Percentiles rank a stretch among this genome's conserved stretches.
phyloP scores from a whole-genome alignment of 92 coral and sea anemone species.

The Muricea muricata region DNA sequence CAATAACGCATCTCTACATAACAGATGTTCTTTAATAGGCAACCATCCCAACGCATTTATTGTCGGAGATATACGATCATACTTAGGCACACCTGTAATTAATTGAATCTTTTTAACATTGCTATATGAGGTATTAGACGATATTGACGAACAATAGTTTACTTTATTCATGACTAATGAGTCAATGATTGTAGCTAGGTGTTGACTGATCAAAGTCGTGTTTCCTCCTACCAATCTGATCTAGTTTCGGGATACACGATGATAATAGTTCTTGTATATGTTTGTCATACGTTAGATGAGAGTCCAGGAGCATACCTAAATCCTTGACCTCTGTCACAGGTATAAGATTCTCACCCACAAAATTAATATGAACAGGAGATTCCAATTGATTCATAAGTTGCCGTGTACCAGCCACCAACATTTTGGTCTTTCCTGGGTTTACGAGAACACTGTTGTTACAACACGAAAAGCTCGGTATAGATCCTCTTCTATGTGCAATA shows the following conservation, averaged over 20 bases:
- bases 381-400: slow-evolving; percentile 39
- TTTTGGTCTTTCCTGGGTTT: slow-evolving; percentile 67
- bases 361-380: not conserved
- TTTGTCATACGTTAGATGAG: slow-evolving; percentile 49
- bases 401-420: slow-evolving; percentile 52
- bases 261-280: slow-evolving; percentile 27
- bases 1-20: not conserved
- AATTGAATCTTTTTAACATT: not conserved
- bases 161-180: slow-evolving; percentile 60
- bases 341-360: slow-evolving; percentile 30
- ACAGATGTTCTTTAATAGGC: not conserved
- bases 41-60: not conserved
- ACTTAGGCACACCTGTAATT: slow-evolving; percentile 15
- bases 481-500: slow-evolving; percentile 47
- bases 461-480: slow-evolving; percentile 62
- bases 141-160: slow-evolving; percentile 52
- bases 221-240: slow-evolving; percentile 53
- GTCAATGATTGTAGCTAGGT: slow-evolving; percentile 8
- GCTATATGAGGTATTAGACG: slow-evolving; percentile 62
- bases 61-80: slow-evolving; percentile 20
- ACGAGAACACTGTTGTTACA: slow-evolving; percentile 57
- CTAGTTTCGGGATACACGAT: slow-evolving; percentile 54
- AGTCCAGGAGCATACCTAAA: slow-evolving; percentile 41
- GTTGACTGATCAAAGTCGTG: slow-evolving; percentile 43
- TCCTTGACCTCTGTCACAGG: slow-evolving; percentile 58